A percentile compares a stretch with the other conserved stretches of the same genome.
Evolutionary conservation across 1,140 invertebrate genomes (phyloP).

Genomic region (Drosophila lacertosa): DNA sequence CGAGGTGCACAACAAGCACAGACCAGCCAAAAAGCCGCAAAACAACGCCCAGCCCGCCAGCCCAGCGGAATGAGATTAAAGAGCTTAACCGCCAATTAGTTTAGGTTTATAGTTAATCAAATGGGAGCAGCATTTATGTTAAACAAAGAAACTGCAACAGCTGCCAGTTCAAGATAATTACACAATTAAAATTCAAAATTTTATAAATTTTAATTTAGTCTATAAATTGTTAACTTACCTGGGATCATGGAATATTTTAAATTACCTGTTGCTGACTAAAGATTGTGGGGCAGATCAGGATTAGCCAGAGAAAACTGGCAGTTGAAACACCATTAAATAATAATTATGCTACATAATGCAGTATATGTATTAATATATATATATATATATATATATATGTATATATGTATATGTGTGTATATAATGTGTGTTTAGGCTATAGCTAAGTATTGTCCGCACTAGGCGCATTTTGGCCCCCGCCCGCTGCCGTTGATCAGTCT

Average conservation of each 20-base stretch:
- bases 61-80: conserved; percentile 4
- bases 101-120: conserved; percentile 23
- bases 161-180: background rate
- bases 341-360: background rate
- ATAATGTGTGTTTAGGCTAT: conserved; percentile 39
- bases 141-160: too few relatives aligned
- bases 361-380: conserved; percentile 17
- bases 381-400: too few relatives aligned
- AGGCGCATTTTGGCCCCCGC: conserved; percentile 38
- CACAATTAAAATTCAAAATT: background rate
- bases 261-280: too few relatives aligned
- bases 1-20: conserved; percentile 87
- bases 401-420: conserved; percentile 23
- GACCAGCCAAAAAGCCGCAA: conserved; percentile 60
- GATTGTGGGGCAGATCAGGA: too few relatives aligned
- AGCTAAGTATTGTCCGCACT: conserved; percentile 71
- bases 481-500: conserved; percentile 54
- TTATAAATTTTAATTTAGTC: too few relatives aligned
- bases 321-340: too few relatives aligned
- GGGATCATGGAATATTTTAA: too few relatives aligned
- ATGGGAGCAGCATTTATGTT: background rate
- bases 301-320: too few relatives aligned
- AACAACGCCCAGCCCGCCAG: conserved; percentile 4
- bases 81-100: background rate
- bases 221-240: too few relatives aligned